These are phyloP conservation scores for Euborellia annulipes DNA, from an alignment of 1,140 invertebrate genomes.

Conservation along the genomic window DNA sequence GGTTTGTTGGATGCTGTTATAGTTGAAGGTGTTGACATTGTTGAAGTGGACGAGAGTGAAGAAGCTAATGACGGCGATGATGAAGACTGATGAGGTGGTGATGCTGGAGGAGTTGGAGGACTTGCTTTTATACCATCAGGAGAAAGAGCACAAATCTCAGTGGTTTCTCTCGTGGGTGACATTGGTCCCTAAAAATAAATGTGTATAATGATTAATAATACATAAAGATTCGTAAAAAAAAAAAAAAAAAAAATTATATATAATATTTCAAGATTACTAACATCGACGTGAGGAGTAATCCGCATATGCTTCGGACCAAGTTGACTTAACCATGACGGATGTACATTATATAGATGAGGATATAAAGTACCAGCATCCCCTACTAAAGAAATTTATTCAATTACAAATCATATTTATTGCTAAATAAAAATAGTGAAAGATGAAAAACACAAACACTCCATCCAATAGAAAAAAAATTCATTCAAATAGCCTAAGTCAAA, in stretches of 20 bases:
- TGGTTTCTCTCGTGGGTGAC: no score
- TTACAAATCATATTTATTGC: no score
- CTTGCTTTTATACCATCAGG: not conserved
- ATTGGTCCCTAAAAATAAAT: no score
- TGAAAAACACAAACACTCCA: no score
- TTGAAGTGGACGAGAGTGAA: not conserved
- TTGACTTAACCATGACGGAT: slow-evolving; percentile 11
- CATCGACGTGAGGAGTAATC: slow-evolving; percentile 7
- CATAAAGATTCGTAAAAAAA: no score
- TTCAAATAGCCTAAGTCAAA: no score
- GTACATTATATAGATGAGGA: slow-evolving; percentile 12
- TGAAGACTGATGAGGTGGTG: slow-evolving; percentile 4
- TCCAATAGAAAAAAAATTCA: no score
- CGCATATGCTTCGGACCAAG: slow-evolving; percentile 11
- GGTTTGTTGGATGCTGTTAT: not conserved
- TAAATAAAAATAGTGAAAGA: no score
- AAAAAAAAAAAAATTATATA: no score
- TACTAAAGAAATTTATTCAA: slow-evolving; percentile 5
- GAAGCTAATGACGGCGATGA: slow-evolving; percentile 3
- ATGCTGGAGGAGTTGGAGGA: slow-evolving; percentile 4
- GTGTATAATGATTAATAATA: no score
- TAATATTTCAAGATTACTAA: no score
- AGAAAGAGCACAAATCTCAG: no score
- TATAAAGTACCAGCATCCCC: slow-evolving; percentile 12
- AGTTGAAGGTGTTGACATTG: slow-evolving; percentile 1